Percentiles rank a stretch among this genome's conserved stretches.
phyloP scores from a whole-genome alignment of 2,888 invertebrate species.

The Thecocarcelia acutangulata region DNA sequence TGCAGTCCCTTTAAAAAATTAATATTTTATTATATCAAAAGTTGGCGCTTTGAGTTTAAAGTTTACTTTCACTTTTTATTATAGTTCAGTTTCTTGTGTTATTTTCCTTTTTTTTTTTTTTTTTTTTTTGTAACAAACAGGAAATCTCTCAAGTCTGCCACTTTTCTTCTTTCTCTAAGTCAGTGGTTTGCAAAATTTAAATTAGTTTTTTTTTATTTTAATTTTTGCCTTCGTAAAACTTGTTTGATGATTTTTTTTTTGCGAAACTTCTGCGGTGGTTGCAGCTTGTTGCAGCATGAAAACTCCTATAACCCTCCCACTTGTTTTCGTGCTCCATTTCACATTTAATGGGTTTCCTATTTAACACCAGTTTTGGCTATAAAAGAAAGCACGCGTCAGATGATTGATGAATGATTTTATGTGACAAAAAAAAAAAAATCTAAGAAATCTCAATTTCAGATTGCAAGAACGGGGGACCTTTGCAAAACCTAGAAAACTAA shows the following conservation, averaged over 20 bases:
- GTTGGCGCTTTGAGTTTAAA: conserved; percentile 38
- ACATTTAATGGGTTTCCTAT: conserved; percentile 39
- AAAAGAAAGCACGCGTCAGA: conserved; percentile 34
- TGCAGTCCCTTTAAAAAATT: not conserved
- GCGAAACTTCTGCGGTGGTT: not conserved
- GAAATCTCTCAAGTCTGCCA: conserved; percentile 50
- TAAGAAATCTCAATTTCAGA: too few species aligned
- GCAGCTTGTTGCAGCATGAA: conserved; percentile 1
- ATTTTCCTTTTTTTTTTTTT: conserved; percentile 15
- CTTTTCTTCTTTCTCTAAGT: conserved; percentile 37
- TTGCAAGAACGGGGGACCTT: too few species aligned
- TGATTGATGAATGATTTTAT: not conserved
- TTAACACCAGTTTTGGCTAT: conserved; percentile 51
- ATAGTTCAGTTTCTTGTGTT: conserved; percentile 39
- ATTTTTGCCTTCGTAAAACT: not conserved
- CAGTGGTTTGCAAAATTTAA: conserved; percentile 57
- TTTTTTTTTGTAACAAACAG: conserved; percentile 41
- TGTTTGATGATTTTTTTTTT: conserved; percentile 10
- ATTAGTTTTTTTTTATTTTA: conserved; percentile 30
- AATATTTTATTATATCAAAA: not conserved
- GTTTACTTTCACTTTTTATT: conserved; percentile 59
- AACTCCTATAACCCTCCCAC: conserved; percentile 58
- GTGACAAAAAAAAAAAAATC: too few species aligned
- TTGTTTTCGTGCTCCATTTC: conserved; percentile 64
- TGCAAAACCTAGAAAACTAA: too few species aligned